phyloP scores from a whole-genome alignment of 2,113 vertebrate species.

The Bucco capensis region DNA sequence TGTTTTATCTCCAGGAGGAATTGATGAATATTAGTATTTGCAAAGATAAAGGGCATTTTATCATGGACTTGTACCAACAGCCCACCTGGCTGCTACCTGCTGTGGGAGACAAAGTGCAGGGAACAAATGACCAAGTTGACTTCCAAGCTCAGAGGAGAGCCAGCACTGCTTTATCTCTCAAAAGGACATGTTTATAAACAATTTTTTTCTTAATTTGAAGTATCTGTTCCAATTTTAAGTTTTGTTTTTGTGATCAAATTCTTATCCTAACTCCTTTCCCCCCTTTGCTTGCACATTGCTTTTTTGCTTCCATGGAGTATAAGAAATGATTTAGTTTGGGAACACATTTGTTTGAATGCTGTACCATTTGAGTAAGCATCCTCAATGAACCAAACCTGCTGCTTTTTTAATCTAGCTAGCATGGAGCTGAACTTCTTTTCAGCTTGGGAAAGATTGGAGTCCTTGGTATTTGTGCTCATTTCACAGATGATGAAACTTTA shows the following conservation, averaged over 20 bases:
- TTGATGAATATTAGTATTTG: constrained; percentile 6
- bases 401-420: neutral
- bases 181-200: neutral
- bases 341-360: neutral
- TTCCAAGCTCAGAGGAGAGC: neutral
- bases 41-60: neutral
- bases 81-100: neutral
- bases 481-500: neutral
- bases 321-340: accelerated
- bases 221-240: neutral
- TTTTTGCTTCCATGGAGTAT: neutral
- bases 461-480: neutral
- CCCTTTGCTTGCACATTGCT: accelerated
- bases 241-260: neutral
- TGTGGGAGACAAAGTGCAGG: neutral
- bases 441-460: neutral
- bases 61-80: neutral
- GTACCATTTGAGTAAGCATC: neutral
- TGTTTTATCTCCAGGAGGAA: constrained; percentile 8
- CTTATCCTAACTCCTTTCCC: neutral
- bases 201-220: neutral
- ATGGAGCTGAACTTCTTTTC: neutral
- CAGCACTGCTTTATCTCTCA: neutral
- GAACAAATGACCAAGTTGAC: neutral
- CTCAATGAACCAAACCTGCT: accelerated